A percentile compares a stretch with the other conserved stretches of the same genome.
These are phyloP conservation scores for Bombus impatiens DNA, from an alignment of 1,140 invertebrate species.

Conservation along the genomic window DNA sequence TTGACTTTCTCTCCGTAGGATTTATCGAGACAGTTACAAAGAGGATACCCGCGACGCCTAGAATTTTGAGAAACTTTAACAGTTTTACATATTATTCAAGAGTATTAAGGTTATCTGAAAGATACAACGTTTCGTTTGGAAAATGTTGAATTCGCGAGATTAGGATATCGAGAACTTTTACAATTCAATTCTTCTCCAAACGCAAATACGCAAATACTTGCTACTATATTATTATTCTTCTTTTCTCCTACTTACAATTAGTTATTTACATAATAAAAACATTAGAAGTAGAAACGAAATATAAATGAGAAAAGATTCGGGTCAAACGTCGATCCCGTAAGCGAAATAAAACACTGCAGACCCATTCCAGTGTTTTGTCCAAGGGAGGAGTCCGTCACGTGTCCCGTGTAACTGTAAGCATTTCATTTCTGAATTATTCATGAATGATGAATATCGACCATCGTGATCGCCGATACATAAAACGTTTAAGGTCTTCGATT, in stretches of 20 bases:
- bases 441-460: constrained; percentile 35
- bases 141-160: background rate
- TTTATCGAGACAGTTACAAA: constrained; percentile 28
- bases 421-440: constrained; percentile 42
- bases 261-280: background rate
- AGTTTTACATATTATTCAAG: background rate
- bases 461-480: constrained; percentile 2
- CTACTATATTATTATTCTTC: background rate
- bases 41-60: no score
- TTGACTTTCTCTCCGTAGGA: constrained; percentile 30
- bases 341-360: background rate
- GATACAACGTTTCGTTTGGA: background rate
- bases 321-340: constrained; percentile 15
- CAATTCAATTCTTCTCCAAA: no score
- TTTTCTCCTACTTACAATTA: background rate
- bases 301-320: background rate
- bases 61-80: background rate
- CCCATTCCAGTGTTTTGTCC: constrained; percentile 1
- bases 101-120: background rate
- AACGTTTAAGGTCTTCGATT: background rate
- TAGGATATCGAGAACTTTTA: background rate
- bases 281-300: background rate
- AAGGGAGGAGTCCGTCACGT: constrained; percentile 20
- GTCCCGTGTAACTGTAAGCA: constrained; percentile 34
- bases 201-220: no score